These are phyloP conservation scores for Porites evermanni DNA, from an alignment of 92 coral and sea anemone genomes.

Conservation along the genomic window DNA sequence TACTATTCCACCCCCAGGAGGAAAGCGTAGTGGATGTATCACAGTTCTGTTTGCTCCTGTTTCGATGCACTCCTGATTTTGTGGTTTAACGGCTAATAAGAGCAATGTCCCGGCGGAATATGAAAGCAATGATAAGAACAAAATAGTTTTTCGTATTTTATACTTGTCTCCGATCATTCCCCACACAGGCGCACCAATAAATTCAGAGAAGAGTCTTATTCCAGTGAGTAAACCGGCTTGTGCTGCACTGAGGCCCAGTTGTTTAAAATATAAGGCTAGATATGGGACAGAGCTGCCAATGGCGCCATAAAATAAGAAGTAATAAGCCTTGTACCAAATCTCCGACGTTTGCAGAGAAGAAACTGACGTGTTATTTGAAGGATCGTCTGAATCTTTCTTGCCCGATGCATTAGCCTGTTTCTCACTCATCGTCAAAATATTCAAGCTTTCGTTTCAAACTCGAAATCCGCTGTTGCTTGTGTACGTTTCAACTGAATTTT, in stretches of 20 bases:
- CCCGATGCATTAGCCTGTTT: not conserved
- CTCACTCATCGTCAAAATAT: not conserved
- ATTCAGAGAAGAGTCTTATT: slow-evolving; percentile 46
- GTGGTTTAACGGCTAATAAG: slow-evolving; percentile 33
- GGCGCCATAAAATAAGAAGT: slow-evolving; percentile 32
- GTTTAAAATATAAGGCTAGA: slow-evolving; percentile 51
- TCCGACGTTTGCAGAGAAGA: not conserved
- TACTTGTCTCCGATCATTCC: slow-evolving; percentile 57
- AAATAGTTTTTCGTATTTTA: slow-evolving; percentile 42
- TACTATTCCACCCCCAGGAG: not conserved
- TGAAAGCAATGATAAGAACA: slow-evolving; percentile 26
- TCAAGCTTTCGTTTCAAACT: too few relatives aligned
- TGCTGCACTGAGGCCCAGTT: slow-evolving; percentile 54
- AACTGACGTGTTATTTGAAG: not conserved
- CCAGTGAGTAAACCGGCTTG: slow-evolving; percentile 48
- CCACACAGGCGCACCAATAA: slow-evolving; percentile 52
- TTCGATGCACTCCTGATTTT: slow-evolving; percentile 41
- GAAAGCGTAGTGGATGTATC: not conserved
- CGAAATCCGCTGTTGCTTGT: too few relatives aligned
- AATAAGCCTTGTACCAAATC: slow-evolving; percentile 9
- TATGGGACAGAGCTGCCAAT: slow-evolving; percentile 44
- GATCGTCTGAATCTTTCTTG: not conserved
- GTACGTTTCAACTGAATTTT: too few relatives aligned
- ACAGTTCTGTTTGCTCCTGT: slow-evolving; percentile 25
- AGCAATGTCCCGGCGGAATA: slow-evolving; percentile 21